phyloP scores from a whole-genome alignment of 2,113 vertebrate species.

The Meles meles region DNA sequence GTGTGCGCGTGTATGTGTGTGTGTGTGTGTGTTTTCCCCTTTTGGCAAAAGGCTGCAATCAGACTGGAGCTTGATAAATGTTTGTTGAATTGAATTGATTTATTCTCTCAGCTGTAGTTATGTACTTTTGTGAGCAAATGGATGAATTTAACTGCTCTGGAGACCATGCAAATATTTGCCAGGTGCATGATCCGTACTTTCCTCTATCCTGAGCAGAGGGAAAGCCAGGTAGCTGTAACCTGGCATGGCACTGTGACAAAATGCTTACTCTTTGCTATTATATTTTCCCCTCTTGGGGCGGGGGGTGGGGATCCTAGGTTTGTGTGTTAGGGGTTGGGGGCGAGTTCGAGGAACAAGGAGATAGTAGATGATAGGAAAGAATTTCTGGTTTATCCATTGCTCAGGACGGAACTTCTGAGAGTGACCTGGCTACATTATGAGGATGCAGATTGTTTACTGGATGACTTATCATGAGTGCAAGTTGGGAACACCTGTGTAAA shows the following conservation, averaged over 20 bases:
- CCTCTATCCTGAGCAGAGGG: neutral
- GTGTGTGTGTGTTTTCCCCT: rapidly evolving
- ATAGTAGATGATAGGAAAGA: neutral
- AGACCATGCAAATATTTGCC: constrained; percentile 49
- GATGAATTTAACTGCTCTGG: constrained; percentile 12
- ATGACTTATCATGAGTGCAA: neutral
- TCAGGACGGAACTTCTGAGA: neutral
- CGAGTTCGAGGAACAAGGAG: neutral
- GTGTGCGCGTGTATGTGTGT: no score
- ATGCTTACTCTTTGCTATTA: neutral
- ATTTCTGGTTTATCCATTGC: neutral
- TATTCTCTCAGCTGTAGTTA: constrained; percentile 40
- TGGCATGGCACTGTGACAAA: neutral
- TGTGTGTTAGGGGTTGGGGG: neutral
- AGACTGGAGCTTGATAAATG: constrained; percentile 42
- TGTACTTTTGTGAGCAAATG: constrained; percentile 49
- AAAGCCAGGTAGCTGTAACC: neutral
- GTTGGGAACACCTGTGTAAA: neutral
- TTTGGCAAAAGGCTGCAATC: neutral
- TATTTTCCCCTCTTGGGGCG: neutral
- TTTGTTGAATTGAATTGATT: constrained; percentile 47
- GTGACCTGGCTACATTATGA: neutral
- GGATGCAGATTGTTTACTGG: neutral
- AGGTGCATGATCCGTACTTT: constrained; percentile 7
- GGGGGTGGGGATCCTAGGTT: neutral